Conservation (phyloP, 1,140 invertebrate species). For the Limonius californicus region DNA sequence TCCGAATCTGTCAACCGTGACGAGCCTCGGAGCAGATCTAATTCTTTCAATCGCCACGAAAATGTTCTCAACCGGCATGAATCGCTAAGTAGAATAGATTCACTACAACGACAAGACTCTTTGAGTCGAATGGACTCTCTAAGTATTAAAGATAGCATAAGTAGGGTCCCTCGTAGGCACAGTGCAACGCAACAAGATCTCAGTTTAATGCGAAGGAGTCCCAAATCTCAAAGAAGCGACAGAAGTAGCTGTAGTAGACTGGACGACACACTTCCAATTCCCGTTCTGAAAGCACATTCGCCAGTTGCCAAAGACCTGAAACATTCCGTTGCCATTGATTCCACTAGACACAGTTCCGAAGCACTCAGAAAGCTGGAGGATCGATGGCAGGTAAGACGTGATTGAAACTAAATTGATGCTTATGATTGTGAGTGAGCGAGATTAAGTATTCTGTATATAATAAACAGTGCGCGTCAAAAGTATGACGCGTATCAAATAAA, state of each 20-base stretch:
- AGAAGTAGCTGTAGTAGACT: constrained; percentile 44
- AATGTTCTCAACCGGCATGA: constrained; percentile 36
- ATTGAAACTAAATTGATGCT: constrained; percentile 1
- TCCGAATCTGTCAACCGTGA: constrained; percentile 7
- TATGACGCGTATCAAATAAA: background rate
- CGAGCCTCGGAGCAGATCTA: constrained; percentile 3
- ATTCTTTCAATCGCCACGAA: constrained; percentile 8
- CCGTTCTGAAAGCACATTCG: constrained; percentile 52
- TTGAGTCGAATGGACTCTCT: constrained; percentile 39
- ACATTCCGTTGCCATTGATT: constrained; percentile 44
- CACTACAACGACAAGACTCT: constrained; percentile 38
- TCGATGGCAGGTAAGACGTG: constrained; percentile 50
- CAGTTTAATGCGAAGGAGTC: constrained; percentile 35
- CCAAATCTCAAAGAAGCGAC: constrained; percentile 34
- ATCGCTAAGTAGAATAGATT: constrained; percentile 45
- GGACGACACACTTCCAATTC: constrained; percentile 50
- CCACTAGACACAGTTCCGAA: constrained; percentile 39
- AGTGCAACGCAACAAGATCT: constrained; percentile 46
- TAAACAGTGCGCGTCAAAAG: too few species aligned
- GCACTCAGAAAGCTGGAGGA: constrained; percentile 51
- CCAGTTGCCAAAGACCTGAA: constrained; percentile 46
- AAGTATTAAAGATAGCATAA: constrained; percentile 35
- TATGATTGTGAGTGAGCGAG: constrained; percentile 1
- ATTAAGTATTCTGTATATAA: too few species aligned
- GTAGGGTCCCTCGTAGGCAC: constrained; percentile 37